phyloP scores from a whole-genome alignment of 2,113 vertebrate species.

The Microtus ochrogaster region DNA sequence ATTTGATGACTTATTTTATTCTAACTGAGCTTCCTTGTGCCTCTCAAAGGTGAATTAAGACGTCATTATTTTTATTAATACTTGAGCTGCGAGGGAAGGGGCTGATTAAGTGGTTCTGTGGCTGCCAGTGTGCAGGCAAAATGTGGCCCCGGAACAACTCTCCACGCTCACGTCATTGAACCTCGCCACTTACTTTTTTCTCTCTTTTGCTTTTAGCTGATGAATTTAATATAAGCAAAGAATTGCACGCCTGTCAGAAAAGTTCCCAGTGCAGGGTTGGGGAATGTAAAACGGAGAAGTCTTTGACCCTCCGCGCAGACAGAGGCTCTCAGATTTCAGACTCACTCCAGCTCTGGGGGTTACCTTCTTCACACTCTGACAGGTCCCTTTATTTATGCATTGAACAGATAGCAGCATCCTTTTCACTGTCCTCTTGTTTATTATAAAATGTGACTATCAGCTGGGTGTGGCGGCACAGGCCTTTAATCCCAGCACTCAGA shows the following conservation, averaged over 20 bases:
- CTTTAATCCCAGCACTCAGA: too few relatives aligned
- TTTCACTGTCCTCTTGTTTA: background rate
- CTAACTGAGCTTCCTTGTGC: slow-evolving; percentile 19
- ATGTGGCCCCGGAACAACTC: background rate
- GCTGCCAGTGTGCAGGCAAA: background rate
- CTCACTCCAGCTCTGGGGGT: background rate
- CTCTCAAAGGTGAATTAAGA: slow-evolving; percentile 70
- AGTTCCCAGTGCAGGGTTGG: background rate
- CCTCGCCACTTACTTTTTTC: background rate
- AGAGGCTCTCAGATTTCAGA: background rate
- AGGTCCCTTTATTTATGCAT: background rate
- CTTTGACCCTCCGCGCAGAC: background rate
- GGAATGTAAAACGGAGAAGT: background rate
- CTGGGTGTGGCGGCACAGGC: too few relatives aligned
- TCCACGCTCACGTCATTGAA: background rate
- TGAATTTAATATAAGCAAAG: slow-evolving; percentile 21
- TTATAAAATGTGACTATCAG: background rate
- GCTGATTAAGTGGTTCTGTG: slow-evolving; percentile 22
- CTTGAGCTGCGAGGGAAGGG: slow-evolving; percentile 19
- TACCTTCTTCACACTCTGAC: background rate
- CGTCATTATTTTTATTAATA: slow-evolving; percentile 61
- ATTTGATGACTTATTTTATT: slow-evolving; percentile 64
- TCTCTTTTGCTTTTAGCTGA: background rate
- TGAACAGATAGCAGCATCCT: background rate
- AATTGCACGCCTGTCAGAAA: slow-evolving; percentile 1